Percentiles rank a stretch among this genome's conserved stretches.
phyloP scores from a whole-genome alignment of 2,797 vertebrate species.

The Diplodus puntazzo region DNA sequence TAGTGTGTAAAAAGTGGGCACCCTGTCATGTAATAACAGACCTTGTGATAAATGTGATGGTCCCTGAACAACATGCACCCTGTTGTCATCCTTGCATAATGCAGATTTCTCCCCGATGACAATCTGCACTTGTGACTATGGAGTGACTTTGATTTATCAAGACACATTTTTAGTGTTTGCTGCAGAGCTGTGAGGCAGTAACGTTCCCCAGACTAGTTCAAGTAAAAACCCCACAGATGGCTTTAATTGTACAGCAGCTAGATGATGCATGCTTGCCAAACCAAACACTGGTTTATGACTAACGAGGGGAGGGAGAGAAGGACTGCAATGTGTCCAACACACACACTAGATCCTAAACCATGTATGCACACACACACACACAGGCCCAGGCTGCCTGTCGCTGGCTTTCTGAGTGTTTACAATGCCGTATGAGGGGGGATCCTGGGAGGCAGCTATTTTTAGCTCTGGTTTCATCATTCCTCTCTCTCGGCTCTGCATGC shows the following conservation, averaged over 20 bases:
- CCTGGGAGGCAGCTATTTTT: slow-evolving; percentile 88
- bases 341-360: slow-evolving; percentile 18
- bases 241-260: slow-evolving; percentile 69
- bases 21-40: slow-evolving; percentile 12
- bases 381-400: slow-evolving; percentile 54
- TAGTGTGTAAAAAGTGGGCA: slow-evolving; percentile 26
- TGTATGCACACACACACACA: slow-evolving; percentile 32
- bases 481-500: slow-evolving; percentile 70
- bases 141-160: slow-evolving; percentile 9
- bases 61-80: background rate
- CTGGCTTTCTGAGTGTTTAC: slow-evolving; percentile 81
- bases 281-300: slow-evolving; percentile 76
- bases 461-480: slow-evolving; percentile 87
- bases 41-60: slow-evolving; percentile 14
- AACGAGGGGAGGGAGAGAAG: slow-evolving; percentile 33
- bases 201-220: slow-evolving; percentile 33
- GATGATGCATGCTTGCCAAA: slow-evolving; percentile 66
- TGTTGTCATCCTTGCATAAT: background rate
- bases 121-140: background rate
- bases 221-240: slow-evolving; percentile 72
- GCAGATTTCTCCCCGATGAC: background rate
- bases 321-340: slow-evolving; percentile 62
- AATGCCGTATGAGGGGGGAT: slow-evolving; percentile 84
- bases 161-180: slow-evolving; percentile 32
- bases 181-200: slow-evolving; percentile 20